phyloP scores from a whole-genome alignment of 2,113 vertebrate species.

The Heliornis fulica region DNA sequence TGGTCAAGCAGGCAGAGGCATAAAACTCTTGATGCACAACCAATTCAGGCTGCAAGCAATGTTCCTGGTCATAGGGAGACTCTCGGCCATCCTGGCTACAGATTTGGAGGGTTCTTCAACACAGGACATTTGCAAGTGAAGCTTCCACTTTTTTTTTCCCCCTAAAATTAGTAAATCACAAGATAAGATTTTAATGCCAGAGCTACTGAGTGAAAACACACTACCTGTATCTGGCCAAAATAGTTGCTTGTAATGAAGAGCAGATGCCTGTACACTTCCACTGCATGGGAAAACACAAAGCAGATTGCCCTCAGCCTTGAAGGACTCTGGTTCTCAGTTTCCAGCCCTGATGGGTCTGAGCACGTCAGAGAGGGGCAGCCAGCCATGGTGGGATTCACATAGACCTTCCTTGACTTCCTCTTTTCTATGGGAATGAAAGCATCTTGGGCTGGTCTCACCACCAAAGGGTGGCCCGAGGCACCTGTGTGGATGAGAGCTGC shows the following conservation, averaged over 20 bases:
- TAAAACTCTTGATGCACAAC: background rate
- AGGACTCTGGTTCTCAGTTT: background rate
- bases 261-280: background rate
- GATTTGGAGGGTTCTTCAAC: background rate
- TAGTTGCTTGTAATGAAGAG: background rate
- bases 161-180: background rate
- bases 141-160: background rate
- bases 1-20: background rate
- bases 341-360: background rate
- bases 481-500: background rate
- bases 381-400: background rate
- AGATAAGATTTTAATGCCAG: background rate
- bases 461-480: background rate
- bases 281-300: background rate
- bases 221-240: background rate
- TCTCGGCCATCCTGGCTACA: background rate
- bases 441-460: background rate
- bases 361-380: accelerated
- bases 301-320: background rate
- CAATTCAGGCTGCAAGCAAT: background rate
- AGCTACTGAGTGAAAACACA: background rate
- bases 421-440: background rate
- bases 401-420: background rate
- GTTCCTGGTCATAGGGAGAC: accelerated
- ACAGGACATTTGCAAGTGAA: background rate